Evolutionary conservation across 2,888 invertebrate species (phyloP), one percentile per base, ranked within the genome.

Genomic region (Zhengitettix transpicula): DNA sequence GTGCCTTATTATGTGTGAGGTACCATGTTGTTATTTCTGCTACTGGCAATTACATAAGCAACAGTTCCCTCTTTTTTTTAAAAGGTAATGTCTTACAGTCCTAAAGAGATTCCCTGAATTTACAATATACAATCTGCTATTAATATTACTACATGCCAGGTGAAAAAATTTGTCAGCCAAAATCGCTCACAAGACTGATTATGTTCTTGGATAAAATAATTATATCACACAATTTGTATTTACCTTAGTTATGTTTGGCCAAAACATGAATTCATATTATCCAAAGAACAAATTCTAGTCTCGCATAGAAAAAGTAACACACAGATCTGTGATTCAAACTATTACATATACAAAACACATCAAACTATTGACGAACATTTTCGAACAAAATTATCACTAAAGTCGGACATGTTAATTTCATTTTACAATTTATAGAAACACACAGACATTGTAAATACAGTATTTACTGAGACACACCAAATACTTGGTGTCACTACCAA

Each of bases 11-110:
- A 40, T 58, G 44, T 58, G 42, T 60, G 58, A 61, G 61, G 58
- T 61, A 55, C 57, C 56, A 52, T 57, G 58, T 61, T 58, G 58
- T 56, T 42, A 17, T 58, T 42, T 52, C 42, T 55, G 51, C 42
- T 61, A 58, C 40, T 57, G 55, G 42, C 58, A 28, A 28, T 28
- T 2, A 7, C 44, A 51, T 60, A 58, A 15, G 44, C 14, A 57
- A 28, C 28, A 28, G 28, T 28, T 28, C 28, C 28, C 28, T 28
- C 28, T 7, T 28, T 7, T 28, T 28, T 28, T 28, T 5, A 28
- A 28, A 28, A 28, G 2, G 28, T 28, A 5, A 28, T 7, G 28
- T 28, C 28, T 58, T 42, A 40, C 40, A 51, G 57, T 52, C 40
- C 41, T 51, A 52, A 40, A 12, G 42, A 56, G 17, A 44, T 42